Base-by-base conservation (phyloP, 2,113 vertebrate genomes). In the Corydoras maculifer region DNA sequence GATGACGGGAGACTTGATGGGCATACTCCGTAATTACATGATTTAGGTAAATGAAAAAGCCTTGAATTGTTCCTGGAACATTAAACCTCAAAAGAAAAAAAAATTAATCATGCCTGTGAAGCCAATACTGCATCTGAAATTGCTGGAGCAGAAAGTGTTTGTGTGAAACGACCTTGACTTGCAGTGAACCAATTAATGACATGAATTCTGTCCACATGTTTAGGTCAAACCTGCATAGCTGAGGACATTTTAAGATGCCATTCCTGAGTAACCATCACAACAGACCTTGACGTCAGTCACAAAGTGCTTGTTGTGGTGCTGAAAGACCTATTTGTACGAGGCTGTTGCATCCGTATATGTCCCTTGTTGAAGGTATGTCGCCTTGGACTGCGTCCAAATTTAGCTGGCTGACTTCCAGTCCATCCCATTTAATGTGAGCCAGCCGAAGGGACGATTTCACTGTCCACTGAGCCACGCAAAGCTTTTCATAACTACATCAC, bases 361-460 rank as follows among this genome's bases (percentile, higher is more conserved):
- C 50, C 43, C 8, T 25, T 68, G 50, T 62, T 61, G 5, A 35
- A 14, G 50, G 35, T 62, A 58, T 68, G 71, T 53, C 32, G 14
- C 51, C 11, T 9, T 29, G n/a, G 29, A 30, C 11, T 35, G 54
- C 62, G 29, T 25, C 30, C 62, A 59, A 43, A 48, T 54, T 66
- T 62, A 51, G 58, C 68, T 79, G 77, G 73, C 51, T 6, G 31
- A 51, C 15, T 62, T 74, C 75, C 77, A 82, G 73, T 6, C 14
- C 58, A 50, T 14, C 49, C 61, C 55, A 64, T 69, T 68, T 69
- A 68, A 62, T 25, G 69, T 64, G 72, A 64, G 75, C 66, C 15
- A 54, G 62, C 74, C 73, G 55, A 62, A 58, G 70, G 75, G 74
- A 78, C 78, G 79, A 83, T 81, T 81, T 80, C 82, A 80, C 78